A percentile compares a stretch with the other conserved stretches of the same genome.
phyloP scores from a whole-genome alignment of 1,140 invertebrate genomes.

The Spodoptera frugiperda region DNA sequence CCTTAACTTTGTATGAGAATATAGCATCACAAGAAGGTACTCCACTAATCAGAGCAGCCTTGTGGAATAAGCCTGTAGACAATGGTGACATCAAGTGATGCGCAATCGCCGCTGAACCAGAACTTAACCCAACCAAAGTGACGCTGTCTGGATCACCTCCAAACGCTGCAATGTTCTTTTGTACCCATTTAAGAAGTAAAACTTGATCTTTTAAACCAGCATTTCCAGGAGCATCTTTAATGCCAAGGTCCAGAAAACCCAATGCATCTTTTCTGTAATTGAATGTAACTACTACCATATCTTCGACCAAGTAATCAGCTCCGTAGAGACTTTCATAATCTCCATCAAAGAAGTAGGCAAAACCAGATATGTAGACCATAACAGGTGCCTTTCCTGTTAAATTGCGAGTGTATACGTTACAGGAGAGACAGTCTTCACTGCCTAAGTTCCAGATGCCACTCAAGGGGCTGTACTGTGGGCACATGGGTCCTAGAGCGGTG shows the following conservation, averaged over 20 bases:
- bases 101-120: background rate
- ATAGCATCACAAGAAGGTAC: slow-evolving; percentile 1
- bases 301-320: slow-evolving; percentile 47
- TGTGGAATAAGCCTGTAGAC: slow-evolving; percentile 9
- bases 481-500: background rate
- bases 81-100: slow-evolving; percentile 11
- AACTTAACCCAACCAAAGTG: background rate
- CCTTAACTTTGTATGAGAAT: background rate
- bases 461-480: background rate
- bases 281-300: slow-evolving; percentile 42
- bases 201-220: slow-evolving; percentile 11
- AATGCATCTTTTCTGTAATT: slow-evolving; percentile 46
- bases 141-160: slow-evolving; percentile 2
- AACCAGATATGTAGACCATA: slow-evolving; percentile 50
- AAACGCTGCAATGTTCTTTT: slow-evolving; percentile 3
- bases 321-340: slow-evolving; percentile 46
- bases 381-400: slow-evolving; percentile 30
- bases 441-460: background rate
- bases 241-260: slow-evolving; percentile 42
- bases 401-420: slow-evolving; percentile 5
- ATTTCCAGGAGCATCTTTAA: slow-evolving; percentile 10
- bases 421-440: background rate
- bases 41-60: background rate
- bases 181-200: background rate
- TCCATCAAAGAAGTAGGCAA: slow-evolving; percentile 11